Evolutionary conservation across 1,140 invertebrate genomes (phyloP).

Genomic region (Chelonus insularis): DNA sequence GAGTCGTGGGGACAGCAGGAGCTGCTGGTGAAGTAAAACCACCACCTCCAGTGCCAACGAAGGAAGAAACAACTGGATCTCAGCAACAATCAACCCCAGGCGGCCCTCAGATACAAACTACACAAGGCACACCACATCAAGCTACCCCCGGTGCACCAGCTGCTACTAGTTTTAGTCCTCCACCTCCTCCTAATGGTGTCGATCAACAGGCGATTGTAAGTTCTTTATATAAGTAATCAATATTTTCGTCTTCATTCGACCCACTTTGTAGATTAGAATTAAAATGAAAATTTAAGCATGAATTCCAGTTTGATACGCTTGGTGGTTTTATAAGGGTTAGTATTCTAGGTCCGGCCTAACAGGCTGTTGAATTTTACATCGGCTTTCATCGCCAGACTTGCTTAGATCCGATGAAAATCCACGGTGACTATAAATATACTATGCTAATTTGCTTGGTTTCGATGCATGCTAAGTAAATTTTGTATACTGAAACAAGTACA

Average conservation of each 20-base stretch:
- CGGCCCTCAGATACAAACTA: slow-evolving; percentile 47
- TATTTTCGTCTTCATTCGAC: neutral
- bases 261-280: neutral
- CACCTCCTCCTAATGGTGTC: slow-evolving; percentile 55
- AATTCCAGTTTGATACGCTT: neutral
- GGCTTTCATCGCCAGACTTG: neutral
- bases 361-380: slow-evolving; percentile 9
- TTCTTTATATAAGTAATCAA: slow-evolving; percentile 14
- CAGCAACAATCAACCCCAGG: slow-evolving; percentile 47
- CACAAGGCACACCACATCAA: slow-evolving; percentile 45
- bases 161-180: slow-evolving; percentile 54
- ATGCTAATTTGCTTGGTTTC: slow-evolving; percentile 11
- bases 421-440: slow-evolving; percentile 10
- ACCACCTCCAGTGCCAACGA: slow-evolving; percentile 45
- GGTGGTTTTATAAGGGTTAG: neutral
- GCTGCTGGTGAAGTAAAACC: slow-evolving; percentile 56
- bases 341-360: neutral
- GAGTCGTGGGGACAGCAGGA: slow-evolving; percentile 60
- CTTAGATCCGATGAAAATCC: slow-evolving; percentile 12
- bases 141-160: slow-evolving; percentile 47
- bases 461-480: slow-evolving; percentile 13
- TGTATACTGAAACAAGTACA: neutral
- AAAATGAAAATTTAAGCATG: slow-evolving; percentile 8
- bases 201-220: slow-evolving; percentile 57
- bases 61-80: slow-evolving; percentile 48